phyloP scores from a whole-genome alignment of 2,113 vertebrate genomes.

The Triplophysa siluroides region DNA sequence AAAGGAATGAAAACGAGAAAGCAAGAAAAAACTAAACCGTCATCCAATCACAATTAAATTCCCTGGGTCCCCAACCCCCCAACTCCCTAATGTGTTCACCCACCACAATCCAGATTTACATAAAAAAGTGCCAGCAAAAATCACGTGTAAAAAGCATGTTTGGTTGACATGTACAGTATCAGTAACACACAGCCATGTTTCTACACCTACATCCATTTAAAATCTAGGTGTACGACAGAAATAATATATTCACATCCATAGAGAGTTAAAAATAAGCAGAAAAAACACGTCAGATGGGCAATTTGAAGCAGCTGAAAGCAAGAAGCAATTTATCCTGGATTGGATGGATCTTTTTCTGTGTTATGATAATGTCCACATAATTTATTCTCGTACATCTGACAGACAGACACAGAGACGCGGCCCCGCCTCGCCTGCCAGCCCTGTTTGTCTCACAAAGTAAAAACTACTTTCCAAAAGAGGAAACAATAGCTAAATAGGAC shows the following conservation, averaged over 20 bases:
- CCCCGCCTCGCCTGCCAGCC: conserved; percentile 2
- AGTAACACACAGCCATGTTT: background rate
- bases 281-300: conserved; percentile 42
- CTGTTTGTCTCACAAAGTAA: background rate
- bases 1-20: background rate
- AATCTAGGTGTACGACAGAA: conserved; percentile 7
- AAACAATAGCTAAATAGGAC: conserved; percentile 22
- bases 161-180: conserved; percentile 29
- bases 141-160: background rate
- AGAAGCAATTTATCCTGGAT: conserved; percentile 45
- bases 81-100: background rate
- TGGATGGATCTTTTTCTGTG: conserved; percentile 46
- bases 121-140: conserved; percentile 15
- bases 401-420: conserved; percentile 1
- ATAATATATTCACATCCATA: conserved; percentile 27
- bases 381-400: conserved; percentile 44
- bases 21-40: background rate
- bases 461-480: conserved; percentile 7
- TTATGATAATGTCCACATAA: conserved; percentile 51
- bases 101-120: conserved; percentile 2
- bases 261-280: background rate
- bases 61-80: background rate
- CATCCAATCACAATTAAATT: conserved; percentile 17
- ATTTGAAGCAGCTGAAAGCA: conserved; percentile 47
- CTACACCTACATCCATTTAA: conserved; percentile 22